phyloP scores from a whole-genome alignment of 2,888 invertebrate genomes.

The Dermolepida albohirtum region DNA sequence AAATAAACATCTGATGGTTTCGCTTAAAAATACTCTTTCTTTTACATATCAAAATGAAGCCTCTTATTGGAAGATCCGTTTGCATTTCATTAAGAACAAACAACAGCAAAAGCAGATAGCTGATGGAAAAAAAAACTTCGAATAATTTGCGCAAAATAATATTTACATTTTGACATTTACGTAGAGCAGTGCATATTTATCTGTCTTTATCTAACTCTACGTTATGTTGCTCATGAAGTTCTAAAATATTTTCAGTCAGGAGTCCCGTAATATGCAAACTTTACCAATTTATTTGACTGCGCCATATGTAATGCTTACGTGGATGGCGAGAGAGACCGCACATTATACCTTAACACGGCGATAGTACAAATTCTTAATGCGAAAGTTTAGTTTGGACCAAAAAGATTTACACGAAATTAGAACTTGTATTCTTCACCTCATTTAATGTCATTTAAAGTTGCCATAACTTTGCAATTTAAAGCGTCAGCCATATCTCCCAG shows the following conservation, averaged over 20 bases:
- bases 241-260: slow-evolving; percentile 37
- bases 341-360: slow-evolving; percentile 24
- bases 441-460: slow-evolving; percentile 34
- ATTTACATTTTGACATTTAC: too few species aligned
- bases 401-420: slow-evolving; percentile 31
- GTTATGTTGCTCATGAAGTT: slow-evolving; percentile 24
- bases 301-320: slow-evolving; percentile 44
- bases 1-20: too few species aligned
- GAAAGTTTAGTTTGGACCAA: slow-evolving; percentile 37
- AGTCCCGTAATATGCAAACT: slow-evolving; percentile 41
- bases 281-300: slow-evolving; percentile 41
- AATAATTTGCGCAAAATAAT: too few species aligned
- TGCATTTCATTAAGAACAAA: too few species aligned
- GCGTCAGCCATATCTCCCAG: neutral
- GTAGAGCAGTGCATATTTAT: too few species aligned
- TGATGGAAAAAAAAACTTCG: too few species aligned
- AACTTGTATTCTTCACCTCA: slow-evolving; percentile 33
- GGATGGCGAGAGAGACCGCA: slow-evolving; percentile 38
- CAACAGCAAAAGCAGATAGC: too few species aligned
- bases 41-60: too few species aligned
- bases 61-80: too few species aligned
- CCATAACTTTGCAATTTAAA: slow-evolving; percentile 31
- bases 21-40: too few species aligned
- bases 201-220: neutral
- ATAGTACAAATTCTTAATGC: slow-evolving; percentile 39